Conservation (phyloP, 1,140 invertebrate species). For the Sycophila sp. region DNA sequence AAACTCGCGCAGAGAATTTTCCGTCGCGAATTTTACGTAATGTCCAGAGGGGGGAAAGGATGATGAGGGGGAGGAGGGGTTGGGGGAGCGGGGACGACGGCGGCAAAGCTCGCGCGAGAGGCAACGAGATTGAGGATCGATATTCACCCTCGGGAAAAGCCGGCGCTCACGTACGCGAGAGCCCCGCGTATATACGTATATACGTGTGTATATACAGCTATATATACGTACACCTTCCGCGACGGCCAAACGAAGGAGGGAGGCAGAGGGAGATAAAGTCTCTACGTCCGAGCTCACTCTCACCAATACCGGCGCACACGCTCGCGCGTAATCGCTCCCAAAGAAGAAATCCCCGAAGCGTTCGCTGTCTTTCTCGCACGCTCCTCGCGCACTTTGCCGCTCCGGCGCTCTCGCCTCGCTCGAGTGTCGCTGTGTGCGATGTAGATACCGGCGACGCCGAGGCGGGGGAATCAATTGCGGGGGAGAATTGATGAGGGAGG, state of each 20-base stretch:
- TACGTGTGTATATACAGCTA: background rate
- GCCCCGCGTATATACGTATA: background rate
- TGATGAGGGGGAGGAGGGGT: slow-evolving; percentile 11
- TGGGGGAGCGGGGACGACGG: background rate
- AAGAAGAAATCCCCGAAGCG: slow-evolving; percentile 47
- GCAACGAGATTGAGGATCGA: slow-evolving; percentile 37
- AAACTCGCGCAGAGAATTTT: slow-evolving; percentile 15
- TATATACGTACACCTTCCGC: background rate
- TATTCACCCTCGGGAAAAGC: slow-evolving; percentile 34
- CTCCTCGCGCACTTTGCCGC: too few species aligned
- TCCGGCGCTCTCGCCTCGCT: background rate
- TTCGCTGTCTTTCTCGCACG: too few species aligned
- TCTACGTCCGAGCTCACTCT: slow-evolving; percentile 20
- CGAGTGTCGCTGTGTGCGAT: background rate
- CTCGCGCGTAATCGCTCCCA: slow-evolving; percentile 41
- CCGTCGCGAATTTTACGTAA: slow-evolving; percentile 42
- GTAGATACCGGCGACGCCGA: slow-evolving; percentile 25
- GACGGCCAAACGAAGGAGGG: background rate
- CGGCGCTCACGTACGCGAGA: background rate
- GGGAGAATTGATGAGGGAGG: slow-evolving; percentile 14
- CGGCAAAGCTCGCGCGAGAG: slow-evolving; percentile 22
- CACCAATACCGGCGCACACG: slow-evolving; percentile 31
- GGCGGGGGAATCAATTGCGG: background rate
- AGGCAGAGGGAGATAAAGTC: slow-evolving; percentile 11
- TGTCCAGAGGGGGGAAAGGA: slow-evolving; percentile 42